Conservation (phyloP, 2,888 invertebrate genomes). For the Limnephilus marmoratus region DNA sequence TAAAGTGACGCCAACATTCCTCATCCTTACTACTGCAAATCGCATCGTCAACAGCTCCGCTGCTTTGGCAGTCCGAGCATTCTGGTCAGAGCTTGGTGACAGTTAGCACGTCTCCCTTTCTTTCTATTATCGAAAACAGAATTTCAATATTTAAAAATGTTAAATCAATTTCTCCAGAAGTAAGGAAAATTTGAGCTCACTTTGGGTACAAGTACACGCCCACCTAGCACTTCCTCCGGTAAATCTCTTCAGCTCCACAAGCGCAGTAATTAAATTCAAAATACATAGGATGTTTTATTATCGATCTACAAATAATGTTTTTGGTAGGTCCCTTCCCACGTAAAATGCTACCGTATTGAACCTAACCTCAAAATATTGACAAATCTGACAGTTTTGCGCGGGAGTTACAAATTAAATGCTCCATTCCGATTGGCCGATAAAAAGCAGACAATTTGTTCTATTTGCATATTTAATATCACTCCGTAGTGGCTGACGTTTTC, state of each 20-base stretch:
- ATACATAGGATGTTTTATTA: background rate
- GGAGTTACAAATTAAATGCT: constrained; percentile 36
- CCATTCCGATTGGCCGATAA: constrained; percentile 34
- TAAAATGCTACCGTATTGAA: background rate
- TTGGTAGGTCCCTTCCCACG: background rate
- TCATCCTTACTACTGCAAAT: no score
- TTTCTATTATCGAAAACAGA: no score
- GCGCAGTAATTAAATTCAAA: background rate
- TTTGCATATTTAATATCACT: constrained; percentile 37
- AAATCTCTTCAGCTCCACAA: no score
- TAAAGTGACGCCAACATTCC: no score
- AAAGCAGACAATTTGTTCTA: constrained; percentile 44
- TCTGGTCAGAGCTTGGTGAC: no score
- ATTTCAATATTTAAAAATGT: no score
- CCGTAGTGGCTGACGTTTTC: background rate
- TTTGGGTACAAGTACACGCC: no score
- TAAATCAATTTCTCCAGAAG: no score
- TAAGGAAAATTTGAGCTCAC: no score
- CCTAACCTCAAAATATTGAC: constrained; percentile 22
- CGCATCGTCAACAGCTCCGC: no score
- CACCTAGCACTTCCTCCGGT: background rate
- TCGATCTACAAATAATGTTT: background rate
- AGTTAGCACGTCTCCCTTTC: no score
- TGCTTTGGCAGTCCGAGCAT: no score
- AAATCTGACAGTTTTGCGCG: constrained; percentile 28